A percentile compares a stretch with the other conserved stretches of the same genome.
These are phyloP conservation scores for Lepisosteus osseus DNA, from an alignment of 2,113 vertebrate genomes.

Conservation along the genomic window DNA sequence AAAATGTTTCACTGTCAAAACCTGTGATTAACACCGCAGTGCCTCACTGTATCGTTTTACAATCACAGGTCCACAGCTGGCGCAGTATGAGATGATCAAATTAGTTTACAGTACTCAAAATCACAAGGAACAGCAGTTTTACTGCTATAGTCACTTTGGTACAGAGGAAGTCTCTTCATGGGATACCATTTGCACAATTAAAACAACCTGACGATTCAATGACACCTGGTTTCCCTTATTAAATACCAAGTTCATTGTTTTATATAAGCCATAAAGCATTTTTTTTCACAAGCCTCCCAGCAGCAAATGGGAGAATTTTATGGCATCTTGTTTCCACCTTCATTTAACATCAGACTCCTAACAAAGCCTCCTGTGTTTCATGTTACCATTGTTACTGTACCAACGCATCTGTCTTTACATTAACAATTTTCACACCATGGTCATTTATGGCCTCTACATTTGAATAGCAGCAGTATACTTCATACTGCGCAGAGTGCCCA, in stretches of 20 bases:
- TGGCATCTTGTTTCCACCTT: conserved; percentile 27
- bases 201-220: neutral
- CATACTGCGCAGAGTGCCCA: neutral
- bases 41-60: too few relatives aligned
- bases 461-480: conserved; percentile 46
- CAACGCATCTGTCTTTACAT: conserved; percentile 29
- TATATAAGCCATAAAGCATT: conserved; percentile 57
- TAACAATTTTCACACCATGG: conserved; percentile 26
- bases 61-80: too few relatives aligned
- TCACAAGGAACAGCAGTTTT: too few relatives aligned
- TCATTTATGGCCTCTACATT: conserved; percentile 29
- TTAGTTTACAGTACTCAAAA: too few relatives aligned
- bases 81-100: too few relatives aligned
- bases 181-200: neutral
- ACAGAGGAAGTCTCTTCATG: neutral
- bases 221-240: conserved; percentile 15
- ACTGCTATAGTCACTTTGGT: neutral
- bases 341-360: conserved; percentile 54
- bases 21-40: too few relatives aligned
- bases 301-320: conserved; percentile 58
- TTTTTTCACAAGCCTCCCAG: conserved; percentile 42
- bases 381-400: conserved; percentile 27
- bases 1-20: too few relatives aligned
- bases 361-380: conserved; percentile 31
- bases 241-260: conserved; percentile 65